phyloP scores from a whole-genome alignment of 2,888 invertebrate species.

The Alitta virens region DNA sequence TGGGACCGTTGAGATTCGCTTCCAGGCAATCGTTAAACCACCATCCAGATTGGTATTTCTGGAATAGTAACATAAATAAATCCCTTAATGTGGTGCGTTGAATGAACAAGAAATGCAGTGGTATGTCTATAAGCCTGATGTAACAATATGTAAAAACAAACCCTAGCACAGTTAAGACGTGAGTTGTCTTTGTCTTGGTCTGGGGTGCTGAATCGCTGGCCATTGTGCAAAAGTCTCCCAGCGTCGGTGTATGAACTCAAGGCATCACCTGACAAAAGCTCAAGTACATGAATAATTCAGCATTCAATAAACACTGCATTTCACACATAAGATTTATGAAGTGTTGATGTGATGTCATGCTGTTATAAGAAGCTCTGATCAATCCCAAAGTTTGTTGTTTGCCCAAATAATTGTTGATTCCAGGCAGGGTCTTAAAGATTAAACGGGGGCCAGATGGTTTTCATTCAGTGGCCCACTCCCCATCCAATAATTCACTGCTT shows the following conservation, averaged over 20 bases:
- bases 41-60: slow-evolving; percentile 25
- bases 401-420: too few relatives aligned
- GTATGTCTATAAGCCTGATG: neutral
- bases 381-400: too few relatives aligned
- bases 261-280: neutral
- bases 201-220: neutral
- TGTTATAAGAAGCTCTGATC: too few relatives aligned
- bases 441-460: too few relatives aligned
- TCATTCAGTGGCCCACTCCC: too few relatives aligned
- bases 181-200: slow-evolving; percentile 2
- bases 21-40: slow-evolving; percentile 29
- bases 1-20: slow-evolving; percentile 26
- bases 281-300: too few relatives aligned
- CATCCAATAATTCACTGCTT: too few relatives aligned
- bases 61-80: neutral
- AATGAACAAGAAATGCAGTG: neutral
- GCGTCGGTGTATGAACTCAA: neutral
- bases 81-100: too few relatives aligned
- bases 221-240: neutral
- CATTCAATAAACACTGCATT: too few relatives aligned
- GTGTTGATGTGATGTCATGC: too few relatives aligned
- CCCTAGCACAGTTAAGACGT: neutral
- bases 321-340: too few relatives aligned
- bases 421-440: too few relatives aligned
- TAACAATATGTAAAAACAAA: neutral